Evolutionary conservation across 2,797 vertebrate species (phyloP).

Genomic region (Pseudotriccus pelzelni): DNA sequence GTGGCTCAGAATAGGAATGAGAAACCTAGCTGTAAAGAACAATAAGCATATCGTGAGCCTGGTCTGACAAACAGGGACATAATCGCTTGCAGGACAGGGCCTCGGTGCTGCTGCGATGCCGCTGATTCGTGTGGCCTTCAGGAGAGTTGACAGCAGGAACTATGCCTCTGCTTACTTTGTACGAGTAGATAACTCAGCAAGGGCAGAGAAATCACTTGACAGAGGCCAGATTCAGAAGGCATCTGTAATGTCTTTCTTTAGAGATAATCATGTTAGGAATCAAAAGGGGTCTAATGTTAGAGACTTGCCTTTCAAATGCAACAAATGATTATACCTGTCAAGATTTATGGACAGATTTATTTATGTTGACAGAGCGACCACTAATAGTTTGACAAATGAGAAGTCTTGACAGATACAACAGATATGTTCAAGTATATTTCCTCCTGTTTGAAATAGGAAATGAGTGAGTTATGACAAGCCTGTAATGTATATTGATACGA

Average conservation of each 20-base stretch:
- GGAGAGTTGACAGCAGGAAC: slow-evolving; percentile 67
- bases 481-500: slow-evolving; percentile 42
- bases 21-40: slow-evolving; percentile 21
- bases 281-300: slow-evolving; percentile 77
- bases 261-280: slow-evolving; percentile 79
- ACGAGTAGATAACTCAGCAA: slow-evolving; percentile 72
- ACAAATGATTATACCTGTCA: slow-evolving; percentile 81
- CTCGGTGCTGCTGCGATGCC: neutral
- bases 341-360: slow-evolving; percentile 83
- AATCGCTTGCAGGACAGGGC: neutral
- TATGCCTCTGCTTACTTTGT: slow-evolving; percentile 66
- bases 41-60: neutral
- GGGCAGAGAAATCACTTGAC: slow-evolving; percentile 73
- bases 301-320: slow-evolving; percentile 79
- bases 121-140: slow-evolving; percentile 50
- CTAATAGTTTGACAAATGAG: slow-evolving; percentile 80
- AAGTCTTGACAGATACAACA: slow-evolving; percentile 76
- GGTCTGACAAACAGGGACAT: slow-evolving; percentile 20
- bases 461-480: slow-evolving; percentile 65
- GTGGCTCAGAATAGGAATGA: slow-evolving; percentile 7
- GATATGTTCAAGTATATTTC: slow-evolving; percentile 73
- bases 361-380: slow-evolving; percentile 79
- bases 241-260: slow-evolving; percentile 74
- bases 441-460: slow-evolving; percentile 64
- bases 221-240: slow-evolving; percentile 77